Evolutionary conservation across 2,888 invertebrate species (phyloP), one percentile per base, ranked within the genome.

Genomic region (Phania funesta): DNA sequence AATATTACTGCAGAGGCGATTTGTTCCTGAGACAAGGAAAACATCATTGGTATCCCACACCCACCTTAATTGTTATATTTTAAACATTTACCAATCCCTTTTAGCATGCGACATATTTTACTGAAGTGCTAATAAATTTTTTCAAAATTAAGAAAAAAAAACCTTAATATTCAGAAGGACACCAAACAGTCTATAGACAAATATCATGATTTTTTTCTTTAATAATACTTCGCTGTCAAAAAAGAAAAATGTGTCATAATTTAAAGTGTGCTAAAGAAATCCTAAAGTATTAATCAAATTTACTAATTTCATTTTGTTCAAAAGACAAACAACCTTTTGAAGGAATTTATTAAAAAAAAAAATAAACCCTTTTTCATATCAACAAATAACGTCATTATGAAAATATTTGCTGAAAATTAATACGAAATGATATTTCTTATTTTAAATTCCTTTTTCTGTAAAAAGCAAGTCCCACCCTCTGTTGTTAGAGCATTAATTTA

Each of bases 391-490:
- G 65, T 71, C 56, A 71, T 76, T 80, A 80, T 52, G 52, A 65
- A 52, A 71, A 65, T 60, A 44, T 71, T 65, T 29, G 70, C 41
- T 35, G 64, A 58, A 80, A 80, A 80, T 80, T 71, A 80, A 80
- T 80, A 60, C 26, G 44, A 60, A 76, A 80, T 65, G 58, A 80
- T 76, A 71, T 60, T 80, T 76, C 58, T 58, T 71, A 35, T 76
- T 76, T 64, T 8, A 22, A 44, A 54, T 41, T 64, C 29, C 52
- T 58, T 71, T 65, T 65, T 8, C 26, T 52, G 20, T 16, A 24
- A 16, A 18, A 8, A 24, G 16, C 1, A 54, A 24, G 13, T 1
- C 18, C 41, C 41, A 54, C 29, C 68, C 54, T 29, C 22, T 22
- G 4, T 16, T 20, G 6, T 16, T 32, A 70, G 50, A 22, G 54